These are phyloP conservation scores for Sialis fuliginosa DNA, from an alignment of 2,888 invertebrate genomes.

Conservation along the genomic window DNA sequence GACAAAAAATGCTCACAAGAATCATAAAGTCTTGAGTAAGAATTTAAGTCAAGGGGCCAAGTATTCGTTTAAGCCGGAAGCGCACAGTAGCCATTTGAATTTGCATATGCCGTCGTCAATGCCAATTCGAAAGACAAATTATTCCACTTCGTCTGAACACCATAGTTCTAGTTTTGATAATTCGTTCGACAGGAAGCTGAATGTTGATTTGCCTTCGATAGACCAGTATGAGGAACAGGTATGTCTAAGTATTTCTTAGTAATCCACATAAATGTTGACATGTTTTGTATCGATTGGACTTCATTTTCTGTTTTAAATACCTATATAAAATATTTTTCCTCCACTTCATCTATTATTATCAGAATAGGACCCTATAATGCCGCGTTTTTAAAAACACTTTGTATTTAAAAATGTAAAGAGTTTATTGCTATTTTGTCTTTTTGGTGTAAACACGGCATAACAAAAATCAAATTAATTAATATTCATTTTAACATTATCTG, in stretches of 20 bases:
- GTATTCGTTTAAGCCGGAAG: slow-evolving; percentile 17
- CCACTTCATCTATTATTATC: too few relatives aligned
- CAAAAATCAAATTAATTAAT: too few relatives aligned
- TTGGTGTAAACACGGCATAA: too few relatives aligned
- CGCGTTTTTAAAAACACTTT: too few relatives aligned
- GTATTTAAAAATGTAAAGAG: too few relatives aligned
- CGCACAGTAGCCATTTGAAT: slow-evolving; percentile 15
- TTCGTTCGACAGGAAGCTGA: slow-evolving; percentile 14
- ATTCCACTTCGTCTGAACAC: slow-evolving; percentile 2
- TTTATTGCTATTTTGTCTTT: too few relatives aligned
- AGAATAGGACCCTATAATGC: too few relatives aligned
- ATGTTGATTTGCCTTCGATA: slow-evolving; percentile 15
- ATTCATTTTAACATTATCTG: too few relatives aligned
- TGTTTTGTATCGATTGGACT: too few relatives aligned
- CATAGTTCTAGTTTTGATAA: slow-evolving; percentile 6
- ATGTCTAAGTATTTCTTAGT: slow-evolving; percentile 6
- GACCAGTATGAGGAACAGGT: slow-evolving; percentile 19
- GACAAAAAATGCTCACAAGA: background rate
- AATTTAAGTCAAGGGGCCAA: background rate
- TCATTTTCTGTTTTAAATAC: too few relatives aligned
- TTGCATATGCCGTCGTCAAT: background rate
- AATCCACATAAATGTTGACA: too few relatives aligned
- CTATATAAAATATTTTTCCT: too few relatives aligned
- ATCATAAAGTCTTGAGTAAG: background rate
- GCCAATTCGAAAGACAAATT: background rate